Base-by-base conservation (phyloP, 2,888 invertebrate genomes). In the Lepidocyrtinus sp. region DNA sequence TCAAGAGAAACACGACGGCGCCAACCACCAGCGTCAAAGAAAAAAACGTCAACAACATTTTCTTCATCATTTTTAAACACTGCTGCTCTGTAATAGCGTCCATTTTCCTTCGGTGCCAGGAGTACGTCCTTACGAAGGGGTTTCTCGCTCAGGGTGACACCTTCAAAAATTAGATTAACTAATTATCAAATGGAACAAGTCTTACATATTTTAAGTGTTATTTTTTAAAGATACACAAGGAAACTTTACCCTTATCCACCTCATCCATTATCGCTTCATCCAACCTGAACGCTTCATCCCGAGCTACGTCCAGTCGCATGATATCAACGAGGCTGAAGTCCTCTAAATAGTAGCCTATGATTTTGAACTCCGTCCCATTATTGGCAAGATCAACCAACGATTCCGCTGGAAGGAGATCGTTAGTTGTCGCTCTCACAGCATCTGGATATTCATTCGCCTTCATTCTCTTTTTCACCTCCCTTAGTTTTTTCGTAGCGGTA, bases 11-110 rank as follows among this genome's bases (percentile, higher is more conserved):
- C 1, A 71, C 64, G 0, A 0, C 15, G 1, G 2, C 27, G 12
- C 36, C 21, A 15, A 0, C 76, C 71, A 3, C 76, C 76, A 55
- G 25, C 59, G n/a, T 77, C 76, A 64, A 77, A 26, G 19, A 21
- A 77, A 45, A 45, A 71, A 1, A 77, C 71, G 0, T 9, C 5
- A 0, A 22, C 71, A 3, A 21, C 9, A 9, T 17, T 2, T n/a
- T 36, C 15, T 3, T 63, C n/a, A 15, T 36, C 17, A 2, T 59
- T 19, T 3, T 65, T 65, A 2, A 36, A 7, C 5, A 70, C 36
- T n/a, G 70, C 7, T 19, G 36, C 55, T 15, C 76, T 70, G 45
- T 61, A 24, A 19, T 77, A 77, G 1, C 21, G 1, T 1, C n/a
- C 17, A 0, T 71, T 26, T 17, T 36, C 26, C 15, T 59, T 59